phyloP scores from a whole-genome alignment of 92 coral and sea anemone species.

The Zoanthus sansibaricus region DNA sequence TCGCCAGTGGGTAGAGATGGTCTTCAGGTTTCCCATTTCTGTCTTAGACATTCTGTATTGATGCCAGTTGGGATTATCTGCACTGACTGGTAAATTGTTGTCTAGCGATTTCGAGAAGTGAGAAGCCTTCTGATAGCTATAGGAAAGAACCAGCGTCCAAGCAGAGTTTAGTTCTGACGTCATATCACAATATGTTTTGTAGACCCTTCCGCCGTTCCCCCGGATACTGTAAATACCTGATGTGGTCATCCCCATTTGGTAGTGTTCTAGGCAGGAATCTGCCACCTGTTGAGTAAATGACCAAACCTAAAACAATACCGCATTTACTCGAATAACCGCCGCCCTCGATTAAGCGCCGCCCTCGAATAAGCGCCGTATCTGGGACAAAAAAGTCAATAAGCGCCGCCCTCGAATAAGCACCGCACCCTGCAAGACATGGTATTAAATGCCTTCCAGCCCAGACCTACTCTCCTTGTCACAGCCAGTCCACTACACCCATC shows the following conservation, averaged over 20 bases:
- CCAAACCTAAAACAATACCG: no score
- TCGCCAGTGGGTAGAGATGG: constrained; percentile 41
- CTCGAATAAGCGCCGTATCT: no score
- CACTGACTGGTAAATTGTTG: not conserved
- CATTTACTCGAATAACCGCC: no score
- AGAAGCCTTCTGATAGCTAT: constrained; percentile 1
- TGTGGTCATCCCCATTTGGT: constrained; percentile 4
- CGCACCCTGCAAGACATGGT: not conserved
- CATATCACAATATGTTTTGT: constrained; percentile 35
- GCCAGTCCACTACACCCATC: no score
- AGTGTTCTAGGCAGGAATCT: constrained; percentile 33
- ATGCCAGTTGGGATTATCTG: constrained; percentile 30
- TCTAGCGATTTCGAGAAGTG: not conserved
- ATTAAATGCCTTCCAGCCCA: no score
- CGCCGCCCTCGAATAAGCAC: constrained; percentile 74
- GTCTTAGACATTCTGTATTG: constrained; percentile 7
- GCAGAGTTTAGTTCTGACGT: constrained; percentile 34
- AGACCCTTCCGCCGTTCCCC: constrained; percentile 13
- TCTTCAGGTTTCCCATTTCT: constrained; percentile 22
- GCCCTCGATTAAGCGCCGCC: no score
- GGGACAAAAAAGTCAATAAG: constrained; percentile 44
- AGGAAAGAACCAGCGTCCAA: constrained; percentile 43
- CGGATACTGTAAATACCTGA: constrained; percentile 40
- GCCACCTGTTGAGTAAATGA: constrained; percentile 9
- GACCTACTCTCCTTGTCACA: no score